Evolutionary conservation across 2,888 invertebrate species (phyloP).

Genomic region (Trisateles emortualis): DNA sequence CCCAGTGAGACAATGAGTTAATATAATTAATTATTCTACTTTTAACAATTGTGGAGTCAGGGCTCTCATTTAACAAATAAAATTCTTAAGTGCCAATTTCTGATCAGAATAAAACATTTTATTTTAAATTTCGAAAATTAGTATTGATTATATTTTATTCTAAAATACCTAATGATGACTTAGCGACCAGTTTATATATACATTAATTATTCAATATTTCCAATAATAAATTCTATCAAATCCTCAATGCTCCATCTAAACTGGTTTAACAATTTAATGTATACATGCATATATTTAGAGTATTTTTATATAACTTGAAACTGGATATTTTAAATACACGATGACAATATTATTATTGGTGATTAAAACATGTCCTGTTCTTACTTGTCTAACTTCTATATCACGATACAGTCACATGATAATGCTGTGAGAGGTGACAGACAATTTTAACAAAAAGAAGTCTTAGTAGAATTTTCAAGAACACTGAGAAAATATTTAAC

Average conservation of each 20-base stretch:
- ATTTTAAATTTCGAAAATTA: no score
- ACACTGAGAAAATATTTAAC: no score
- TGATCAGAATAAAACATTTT: no score
- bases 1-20: no score
- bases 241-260: neutral
- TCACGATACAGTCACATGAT: conserved; percentile 32
- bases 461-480: no score
- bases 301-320: neutral
- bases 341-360: conserved; percentile 18
- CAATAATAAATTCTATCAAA: neutral
- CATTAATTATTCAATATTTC: neutral
- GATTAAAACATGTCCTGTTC: conserved; percentile 19
- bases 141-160: no score
- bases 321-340: neutral
- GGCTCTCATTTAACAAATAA: no score
- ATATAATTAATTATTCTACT: no score
- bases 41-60: no score
- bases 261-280: neutral
- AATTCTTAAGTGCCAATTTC: no score
- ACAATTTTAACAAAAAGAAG: no score
- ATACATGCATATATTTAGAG: neutral
- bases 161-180: no score
- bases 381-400: conserved; percentile 18
- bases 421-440: neutral
- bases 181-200: neutral